These are phyloP conservation scores for Dufourea novaeangliae DNA, from an alignment of 1,140 invertebrate species.

Conservation along the genomic window DNA sequence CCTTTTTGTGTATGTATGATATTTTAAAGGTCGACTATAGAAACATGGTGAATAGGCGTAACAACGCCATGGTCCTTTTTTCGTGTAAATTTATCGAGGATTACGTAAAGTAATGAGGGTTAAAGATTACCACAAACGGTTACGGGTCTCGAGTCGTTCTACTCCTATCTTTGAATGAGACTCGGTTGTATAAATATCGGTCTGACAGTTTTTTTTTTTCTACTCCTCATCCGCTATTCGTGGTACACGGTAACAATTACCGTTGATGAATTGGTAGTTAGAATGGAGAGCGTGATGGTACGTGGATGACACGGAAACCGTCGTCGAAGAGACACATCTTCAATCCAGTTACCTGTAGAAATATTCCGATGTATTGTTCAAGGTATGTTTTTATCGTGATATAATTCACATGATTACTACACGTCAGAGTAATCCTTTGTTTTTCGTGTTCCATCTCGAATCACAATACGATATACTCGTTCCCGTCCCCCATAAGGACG, in stretches of 20 bases:
- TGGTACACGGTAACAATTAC: not conserved
- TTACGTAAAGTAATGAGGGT: not conserved
- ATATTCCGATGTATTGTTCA: no score
- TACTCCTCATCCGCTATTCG: not conserved
- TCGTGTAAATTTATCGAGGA: not conserved
- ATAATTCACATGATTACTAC: no score
- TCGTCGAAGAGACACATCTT: no score
- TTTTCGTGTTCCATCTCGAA: no score
- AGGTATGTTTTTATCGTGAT: no score
- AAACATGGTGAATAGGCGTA: no score
- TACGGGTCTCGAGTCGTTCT: not conserved
- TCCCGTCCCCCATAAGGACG: no score
- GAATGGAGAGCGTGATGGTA: not conserved
- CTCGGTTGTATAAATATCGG: not conserved
- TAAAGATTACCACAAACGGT: not conserved
- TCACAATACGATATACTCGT: no score
- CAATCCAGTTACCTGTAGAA: no score
- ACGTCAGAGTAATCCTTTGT: no score
- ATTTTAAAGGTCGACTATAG: no score
- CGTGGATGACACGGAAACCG: not conserved
- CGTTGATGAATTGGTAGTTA: not conserved
- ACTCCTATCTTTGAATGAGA: not conserved
- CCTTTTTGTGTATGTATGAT: no score
- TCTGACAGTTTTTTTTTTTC: not conserved
- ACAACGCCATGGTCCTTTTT: not conserved